A percentile compares a stretch with the other conserved stretches of the same genome.
phyloP scores from a whole-genome alignment of 2,888 invertebrate genomes.

The Ptilodon capucinus region DNA sequence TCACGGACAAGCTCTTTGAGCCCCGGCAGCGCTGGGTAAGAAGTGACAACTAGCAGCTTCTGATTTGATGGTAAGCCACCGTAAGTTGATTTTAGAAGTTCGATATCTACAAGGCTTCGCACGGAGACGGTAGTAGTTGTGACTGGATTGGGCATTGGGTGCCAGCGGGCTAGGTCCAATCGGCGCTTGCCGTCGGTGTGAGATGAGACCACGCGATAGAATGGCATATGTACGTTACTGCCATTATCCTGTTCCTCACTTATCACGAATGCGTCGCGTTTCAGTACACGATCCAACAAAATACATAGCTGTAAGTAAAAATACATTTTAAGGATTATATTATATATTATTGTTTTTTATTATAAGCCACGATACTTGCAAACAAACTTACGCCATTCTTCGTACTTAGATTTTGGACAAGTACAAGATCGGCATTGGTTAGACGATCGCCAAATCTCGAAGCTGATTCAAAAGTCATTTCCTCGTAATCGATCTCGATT shows the following conservation, averaged over 20 bases:
- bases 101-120: slow-evolving; percentile 23
- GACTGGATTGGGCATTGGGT: not conserved
- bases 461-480: slow-evolving; percentile 1
- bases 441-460: slow-evolving; percentile 1
- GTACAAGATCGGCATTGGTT: slow-evolving; percentile 22
- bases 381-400: slow-evolving; percentile 26
- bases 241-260: slow-evolving; percentile 16
- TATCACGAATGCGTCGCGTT: slow-evolving; percentile 22
- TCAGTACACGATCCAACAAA: slow-evolving; percentile 15
- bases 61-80: slow-evolving; percentile 15
- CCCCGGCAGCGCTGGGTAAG: slow-evolving; percentile 29
- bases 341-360: not conserved
- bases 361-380: not conserved
- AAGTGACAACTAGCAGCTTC: slow-evolving; percentile 29
- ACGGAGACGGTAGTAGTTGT: slow-evolving; percentile 26
- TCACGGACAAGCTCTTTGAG: slow-evolving; percentile 29
- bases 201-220: slow-evolving; percentile 20
- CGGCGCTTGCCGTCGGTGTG: slow-evolving; percentile 14
- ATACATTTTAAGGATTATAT: not conserved
- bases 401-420: slow-evolving; percentile 27
- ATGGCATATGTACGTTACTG: not conserved
- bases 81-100: slow-evolving; percentile 20
- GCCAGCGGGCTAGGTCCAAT: slow-evolving; percentile 30
- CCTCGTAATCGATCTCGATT: slow-evolving; percentile 22
- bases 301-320: slow-evolving; percentile 20